Conservation (phyloP, 2,797 vertebrate species). For the Diplodus puntazzo region DNA sequence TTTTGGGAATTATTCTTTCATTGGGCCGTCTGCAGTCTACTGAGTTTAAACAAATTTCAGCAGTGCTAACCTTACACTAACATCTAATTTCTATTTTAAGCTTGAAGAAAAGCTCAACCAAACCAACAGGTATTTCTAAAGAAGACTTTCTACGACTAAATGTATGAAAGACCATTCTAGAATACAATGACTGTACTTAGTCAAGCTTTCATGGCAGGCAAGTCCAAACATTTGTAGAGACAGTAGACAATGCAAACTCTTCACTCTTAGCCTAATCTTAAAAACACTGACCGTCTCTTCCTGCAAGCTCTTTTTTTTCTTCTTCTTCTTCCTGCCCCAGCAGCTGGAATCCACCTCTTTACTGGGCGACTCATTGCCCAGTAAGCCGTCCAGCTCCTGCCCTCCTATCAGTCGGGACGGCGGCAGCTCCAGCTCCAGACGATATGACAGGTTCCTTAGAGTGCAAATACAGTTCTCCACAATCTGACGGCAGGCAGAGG, state of each 20-base stretch:
- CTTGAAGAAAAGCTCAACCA: neutral
- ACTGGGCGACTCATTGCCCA: constrained; percentile 92
- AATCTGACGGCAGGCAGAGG: constrained; percentile 84
- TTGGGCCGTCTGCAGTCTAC: neutral
- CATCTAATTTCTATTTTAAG: neutral
- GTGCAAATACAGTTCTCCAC: constrained; percentile 99
- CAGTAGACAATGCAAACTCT: too few relatives aligned
- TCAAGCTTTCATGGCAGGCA: neutral
- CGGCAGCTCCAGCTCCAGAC: constrained; percentile 95
- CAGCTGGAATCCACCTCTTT: constrained; percentile 95
- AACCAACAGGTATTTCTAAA: neutral
- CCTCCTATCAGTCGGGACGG: constrained; percentile 90
- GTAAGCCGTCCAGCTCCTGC: constrained; percentile 91
- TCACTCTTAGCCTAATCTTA: neutral
- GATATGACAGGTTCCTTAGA: constrained; percentile 96
- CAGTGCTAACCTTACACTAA: neutral
- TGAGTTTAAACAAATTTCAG: neutral
- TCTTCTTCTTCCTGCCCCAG: constrained; percentile 98
- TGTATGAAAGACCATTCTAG: too few relatives aligned
- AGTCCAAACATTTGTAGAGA: neutral
- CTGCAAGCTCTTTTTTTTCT: constrained; percentile 92
- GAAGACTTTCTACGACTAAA: neutral
- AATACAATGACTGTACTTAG: neutral
- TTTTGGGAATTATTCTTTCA: neutral
- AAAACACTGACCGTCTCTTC: constrained; percentile 91